Evolutionary conservation across 2,888 invertebrate species (phyloP).

Genomic region (Galerucella pusilla): DNA sequence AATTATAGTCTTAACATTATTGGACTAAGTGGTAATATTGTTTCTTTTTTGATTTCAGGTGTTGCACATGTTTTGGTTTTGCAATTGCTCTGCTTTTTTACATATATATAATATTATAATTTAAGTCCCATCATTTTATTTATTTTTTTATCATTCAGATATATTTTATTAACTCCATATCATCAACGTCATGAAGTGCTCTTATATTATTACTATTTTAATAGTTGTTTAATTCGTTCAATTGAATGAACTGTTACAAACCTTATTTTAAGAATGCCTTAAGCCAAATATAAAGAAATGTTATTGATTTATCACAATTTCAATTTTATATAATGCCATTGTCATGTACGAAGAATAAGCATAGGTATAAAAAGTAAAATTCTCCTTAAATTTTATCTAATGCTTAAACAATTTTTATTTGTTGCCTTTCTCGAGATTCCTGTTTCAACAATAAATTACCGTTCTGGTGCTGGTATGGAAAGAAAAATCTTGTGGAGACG

Average conservation of each 20-base stretch:
- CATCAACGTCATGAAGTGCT: constrained; percentile 38
- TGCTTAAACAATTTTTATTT: background rate
- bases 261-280: constrained; percentile 28
- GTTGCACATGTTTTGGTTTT: constrained; percentile 47
- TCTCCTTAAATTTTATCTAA: background rate
- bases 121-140: constrained; percentile 51
- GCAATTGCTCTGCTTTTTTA: constrained; percentile 54
- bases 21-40: background rate
- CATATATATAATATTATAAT: constrained; percentile 51
- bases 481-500: background rate
- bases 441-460: background rate
- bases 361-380: background rate
- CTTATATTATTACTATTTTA: constrained; percentile 33
- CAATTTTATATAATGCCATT: background rate
- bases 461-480: background rate
- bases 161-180: constrained; percentile 39
- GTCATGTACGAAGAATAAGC: background rate
- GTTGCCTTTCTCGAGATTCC: background rate
- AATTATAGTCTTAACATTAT: background rate
- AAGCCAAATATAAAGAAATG: constrained; percentile 29
- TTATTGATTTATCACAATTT: constrained; percentile 21
- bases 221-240: constrained; percentile 31
- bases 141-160: constrained; percentile 52
- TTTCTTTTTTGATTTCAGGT: constrained; percentile 45
- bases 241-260: constrained; percentile 22